These are phyloP conservation scores for Phaedon cochleariae DNA, from an alignment of 2,888 invertebrate species.

Conservation along the genomic window DNA sequence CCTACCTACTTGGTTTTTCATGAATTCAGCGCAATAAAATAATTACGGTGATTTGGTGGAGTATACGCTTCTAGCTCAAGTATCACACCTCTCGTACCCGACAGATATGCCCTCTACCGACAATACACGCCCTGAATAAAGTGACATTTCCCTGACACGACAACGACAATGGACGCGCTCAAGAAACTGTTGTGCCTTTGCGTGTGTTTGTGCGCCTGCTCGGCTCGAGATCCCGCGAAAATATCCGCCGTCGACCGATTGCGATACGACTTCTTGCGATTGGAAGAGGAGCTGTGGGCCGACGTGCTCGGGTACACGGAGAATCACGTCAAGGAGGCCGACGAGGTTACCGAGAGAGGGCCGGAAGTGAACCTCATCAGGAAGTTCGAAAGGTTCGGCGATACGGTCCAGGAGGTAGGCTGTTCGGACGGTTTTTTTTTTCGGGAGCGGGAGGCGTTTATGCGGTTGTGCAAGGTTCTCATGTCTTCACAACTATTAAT, in stretches of 20 bases:
- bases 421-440: not conserved
- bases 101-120: too few species aligned
- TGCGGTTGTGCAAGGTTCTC: too few species aligned
- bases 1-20: too few species aligned
- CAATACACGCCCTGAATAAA: not conserved
- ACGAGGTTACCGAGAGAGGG: constrained; percentile 39
- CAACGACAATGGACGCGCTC: constrained; percentile 5
- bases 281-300: constrained; percentile 66
- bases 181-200: constrained; percentile 15
- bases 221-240: constrained; percentile 36
- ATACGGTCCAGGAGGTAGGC: constrained; percentile 61
- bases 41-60: too few species aligned
- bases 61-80: too few species aligned
- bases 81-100: too few species aligned
- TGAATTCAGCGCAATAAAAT: too few species aligned
- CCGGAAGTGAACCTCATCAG: constrained; percentile 68
- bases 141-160: not conserved
- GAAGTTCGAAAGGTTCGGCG: constrained; percentile 67
- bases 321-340: constrained; percentile 42
- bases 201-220: not conserved
- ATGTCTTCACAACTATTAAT: too few species aligned
- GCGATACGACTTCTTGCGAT: constrained; percentile 67
- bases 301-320: constrained; percentile 43
- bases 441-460: too few species aligned
- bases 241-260: constrained; percentile 65